Conservation (phyloP, 2,888 invertebrate species). For the Drosophila flavopinicola region DNA sequence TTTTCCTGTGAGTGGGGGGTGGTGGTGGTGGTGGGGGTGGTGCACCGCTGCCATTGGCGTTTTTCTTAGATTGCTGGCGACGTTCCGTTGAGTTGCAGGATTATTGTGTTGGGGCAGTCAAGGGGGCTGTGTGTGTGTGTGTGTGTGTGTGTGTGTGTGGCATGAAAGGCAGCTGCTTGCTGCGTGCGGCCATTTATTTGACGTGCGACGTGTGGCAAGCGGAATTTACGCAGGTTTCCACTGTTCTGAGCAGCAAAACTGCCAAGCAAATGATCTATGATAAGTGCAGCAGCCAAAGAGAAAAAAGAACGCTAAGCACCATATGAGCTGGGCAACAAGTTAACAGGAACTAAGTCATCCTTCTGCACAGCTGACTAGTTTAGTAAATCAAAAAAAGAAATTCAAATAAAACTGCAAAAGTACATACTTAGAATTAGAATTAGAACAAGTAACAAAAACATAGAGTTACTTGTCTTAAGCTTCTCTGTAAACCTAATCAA, state of each 20-base stretch:
- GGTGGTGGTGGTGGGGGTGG: slow-evolving; percentile 3
- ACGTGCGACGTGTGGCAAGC: slow-evolving; percentile 76
- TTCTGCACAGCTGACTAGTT: no score
- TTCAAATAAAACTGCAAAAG: no score
- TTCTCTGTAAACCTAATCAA: no score
- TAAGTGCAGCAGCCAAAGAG: slow-evolving; percentile 39
- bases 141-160: slow-evolving; percentile 14
- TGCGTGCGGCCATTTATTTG: slow-evolving; percentile 76
- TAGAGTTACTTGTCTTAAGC: no score
- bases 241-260: slow-evolving; percentile 25
- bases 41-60: slow-evolving; percentile 62
- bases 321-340: slow-evolving; percentile 21
- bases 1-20: slow-evolving; percentile 17
- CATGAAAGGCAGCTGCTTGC: slow-evolving; percentile 18
- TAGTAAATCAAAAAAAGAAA: no score
- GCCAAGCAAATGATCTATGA: slow-evolving; percentile 58
- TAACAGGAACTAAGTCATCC: slow-evolving; percentile 14
- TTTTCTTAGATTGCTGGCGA: slow-evolving; percentile 72
- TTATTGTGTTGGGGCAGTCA: slow-evolving; percentile 69
- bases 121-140: slow-evolving; percentile 14
- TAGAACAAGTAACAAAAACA: no score
- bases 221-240: slow-evolving; percentile 70
- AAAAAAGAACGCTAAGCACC: slow-evolving; percentile 8
- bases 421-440: no score
- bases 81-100: slow-evolving; percentile 76